Conservation (phyloP, 2,797 vertebrate genomes). For the Prionace glauca region DNA sequence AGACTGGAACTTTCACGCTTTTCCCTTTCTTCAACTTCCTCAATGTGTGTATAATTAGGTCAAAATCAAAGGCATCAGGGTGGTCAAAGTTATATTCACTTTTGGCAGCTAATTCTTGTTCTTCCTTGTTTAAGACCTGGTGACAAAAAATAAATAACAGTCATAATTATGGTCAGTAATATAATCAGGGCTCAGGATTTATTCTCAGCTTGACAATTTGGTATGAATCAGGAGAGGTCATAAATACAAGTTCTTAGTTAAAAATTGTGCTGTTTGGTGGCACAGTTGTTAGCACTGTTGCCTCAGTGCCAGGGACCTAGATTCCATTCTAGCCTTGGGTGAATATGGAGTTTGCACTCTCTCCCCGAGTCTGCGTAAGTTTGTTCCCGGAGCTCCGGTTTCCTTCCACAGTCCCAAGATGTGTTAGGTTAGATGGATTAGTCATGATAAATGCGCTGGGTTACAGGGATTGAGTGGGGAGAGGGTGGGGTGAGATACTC, state of each 20-base stretch:
- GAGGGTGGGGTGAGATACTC: no score
- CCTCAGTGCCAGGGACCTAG: no score
- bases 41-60: slow-evolving; percentile 70
- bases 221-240: background rate
- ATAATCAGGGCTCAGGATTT: background rate
- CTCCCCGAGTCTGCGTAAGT: no score
- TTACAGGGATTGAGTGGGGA: no score
- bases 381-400: no score
- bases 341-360: no score
- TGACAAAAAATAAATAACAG: background rate
- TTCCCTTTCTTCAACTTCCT: slow-evolving; percentile 83
- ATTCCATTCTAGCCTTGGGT: no score
- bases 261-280: no score
- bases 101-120: slow-evolving; percentile 67
- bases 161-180: background rate
- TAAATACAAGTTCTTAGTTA: background rate
- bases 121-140: slow-evolving; percentile 73
- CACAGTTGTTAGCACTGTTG: no score
- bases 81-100: slow-evolving; percentile 86
- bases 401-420: no score
- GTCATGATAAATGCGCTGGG: no score
- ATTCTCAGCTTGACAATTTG: background rate
- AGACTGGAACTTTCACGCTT: slow-evolving; percentile 80
- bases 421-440: no score
- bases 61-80: slow-evolving; percentile 82